These are phyloP conservation scores for Aramus guarauna DNA, from an alignment of 2,113 vertebrate genomes.

Conservation along the genomic window DNA sequence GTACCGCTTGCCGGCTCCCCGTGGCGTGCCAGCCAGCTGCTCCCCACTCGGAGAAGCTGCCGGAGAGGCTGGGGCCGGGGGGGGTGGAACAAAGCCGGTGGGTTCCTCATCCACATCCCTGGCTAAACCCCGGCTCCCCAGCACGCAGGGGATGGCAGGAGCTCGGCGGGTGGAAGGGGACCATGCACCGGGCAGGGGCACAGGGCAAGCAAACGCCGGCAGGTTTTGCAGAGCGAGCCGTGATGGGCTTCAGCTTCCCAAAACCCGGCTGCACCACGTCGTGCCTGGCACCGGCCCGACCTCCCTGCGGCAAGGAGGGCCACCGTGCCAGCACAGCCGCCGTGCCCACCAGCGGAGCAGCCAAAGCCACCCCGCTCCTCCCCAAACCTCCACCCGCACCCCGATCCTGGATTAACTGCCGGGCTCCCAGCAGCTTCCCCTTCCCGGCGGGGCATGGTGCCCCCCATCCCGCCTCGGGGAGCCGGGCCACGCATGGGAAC, in stretches of 20 bases:
- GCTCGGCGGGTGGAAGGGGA: background rate
- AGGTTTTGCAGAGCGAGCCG: background rate
- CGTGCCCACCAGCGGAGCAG: rapidly evolving
- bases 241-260: background rate
- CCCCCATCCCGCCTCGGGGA: background rate
- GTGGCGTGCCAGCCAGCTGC: rapidly evolving
- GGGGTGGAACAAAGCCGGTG: rapidly evolving
- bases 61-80: rapidly evolving
- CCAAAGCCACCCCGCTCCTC: rapidly evolving
- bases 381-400: rapidly evolving
- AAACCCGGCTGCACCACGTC: background rate
- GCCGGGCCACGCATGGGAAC: background rate
- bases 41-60: background rate
- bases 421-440: background rate
- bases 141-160: background rate
- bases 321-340: background rate
- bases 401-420: rapidly evolving
- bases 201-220: rapidly evolving
- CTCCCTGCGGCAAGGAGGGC: rapidly evolving
- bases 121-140: rapidly evolving
- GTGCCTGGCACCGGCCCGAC: background rate
- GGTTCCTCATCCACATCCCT: background rate
- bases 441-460: background rate
- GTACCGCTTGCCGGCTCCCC: background rate
- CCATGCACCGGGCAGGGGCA: too few relatives aligned